These are phyloP conservation scores for Hyphantria cunea DNA, from an alignment of 1,140 invertebrate species.

Conservation along the genomic window DNA sequence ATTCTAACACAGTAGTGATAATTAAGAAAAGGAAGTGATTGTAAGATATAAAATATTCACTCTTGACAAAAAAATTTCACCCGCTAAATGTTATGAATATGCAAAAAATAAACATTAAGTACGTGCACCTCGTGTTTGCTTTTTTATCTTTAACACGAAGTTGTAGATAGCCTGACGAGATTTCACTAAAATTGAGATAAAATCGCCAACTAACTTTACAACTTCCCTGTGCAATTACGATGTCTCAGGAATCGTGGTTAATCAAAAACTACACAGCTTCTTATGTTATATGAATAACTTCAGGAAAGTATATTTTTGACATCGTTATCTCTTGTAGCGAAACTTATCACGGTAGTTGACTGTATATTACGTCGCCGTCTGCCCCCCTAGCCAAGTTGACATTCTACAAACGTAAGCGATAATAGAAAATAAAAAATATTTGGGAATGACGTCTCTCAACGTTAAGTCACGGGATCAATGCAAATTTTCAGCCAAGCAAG, in stretches of 20 bases:
- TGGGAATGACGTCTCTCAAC: no score
- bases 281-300: no score
- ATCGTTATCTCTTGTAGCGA: no score
- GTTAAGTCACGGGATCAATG: no score
- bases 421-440: no score
- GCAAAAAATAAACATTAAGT: slow-evolving; percentile 29
- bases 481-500: no score
- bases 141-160: slow-evolving; percentile 26
- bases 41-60: slow-evolving; percentile 21
- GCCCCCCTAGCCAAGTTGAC: no score
- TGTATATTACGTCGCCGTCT: no score
- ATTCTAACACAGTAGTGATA: no score
- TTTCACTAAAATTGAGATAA: slow-evolving; percentile 4
- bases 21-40: slow-evolving; percentile 6
- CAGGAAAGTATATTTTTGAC: no score
- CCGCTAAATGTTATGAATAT: slow-evolving; percentile 27
- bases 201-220: slow-evolving; percentile 11
- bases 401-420: no score
- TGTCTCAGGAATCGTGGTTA: slow-evolving; percentile 5
- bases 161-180: slow-evolving; percentile 16
- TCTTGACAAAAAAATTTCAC: slow-evolving; percentile 17
- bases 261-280: background rate
- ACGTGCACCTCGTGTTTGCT: slow-evolving; percentile 21
- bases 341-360: no score
- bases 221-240: slow-evolving; percentile 5